Base-by-base conservation (phyloP, 2,113 vertebrate species). In the Rostratula benghalensis region DNA sequence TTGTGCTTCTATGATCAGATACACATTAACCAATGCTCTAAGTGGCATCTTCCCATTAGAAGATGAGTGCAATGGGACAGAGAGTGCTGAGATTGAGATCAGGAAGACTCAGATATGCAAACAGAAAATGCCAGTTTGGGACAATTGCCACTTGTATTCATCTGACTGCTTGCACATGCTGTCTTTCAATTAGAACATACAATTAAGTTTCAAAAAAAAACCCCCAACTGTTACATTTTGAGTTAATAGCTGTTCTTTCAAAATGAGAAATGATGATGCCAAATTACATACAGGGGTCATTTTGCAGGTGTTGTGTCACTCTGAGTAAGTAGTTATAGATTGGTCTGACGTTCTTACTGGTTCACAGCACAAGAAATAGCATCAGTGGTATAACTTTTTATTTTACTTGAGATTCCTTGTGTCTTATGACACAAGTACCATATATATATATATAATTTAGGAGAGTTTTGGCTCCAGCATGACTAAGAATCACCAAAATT, bases 381-480 rank as follows among this genome's bases (percentile, higher is more conserved):
- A 83, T 61, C 48, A 57, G 3, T 73, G 41, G 33, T 63, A 10
- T 63, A 68, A 57, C 22, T 77, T 73, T 74, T 71, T 71, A 64
- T 70, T 64, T 35, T 46, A 28, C 59, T 78, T 95, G 69, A 73
- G 13, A 63, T 63, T 43, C 84, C 89, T 84, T 94, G 75, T 83
- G 61, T 90, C 57, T 95, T 87, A 19, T 7, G 65, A 39, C 25
- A n/a, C 70, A 69, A n/a, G 13, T 30, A 53, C 65, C 33, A 39
- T 39, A 39, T 43, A 43, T 92, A 41, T 76, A 60, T 90, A 64
- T 93, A 50, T 37, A 81, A 50, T 92, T 90, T 82, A 46, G 78
- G 45, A 94, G 51, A 83, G 63, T 63, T 95, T 93, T 83, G 63
- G 79, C 60, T 96, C 84, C 63, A 85, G 65, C 46, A 75, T 65